Evolutionary conservation across 2,797 vertebrate species (phyloP).

Genomic region (Notoglanidium macrostoma): DNA sequence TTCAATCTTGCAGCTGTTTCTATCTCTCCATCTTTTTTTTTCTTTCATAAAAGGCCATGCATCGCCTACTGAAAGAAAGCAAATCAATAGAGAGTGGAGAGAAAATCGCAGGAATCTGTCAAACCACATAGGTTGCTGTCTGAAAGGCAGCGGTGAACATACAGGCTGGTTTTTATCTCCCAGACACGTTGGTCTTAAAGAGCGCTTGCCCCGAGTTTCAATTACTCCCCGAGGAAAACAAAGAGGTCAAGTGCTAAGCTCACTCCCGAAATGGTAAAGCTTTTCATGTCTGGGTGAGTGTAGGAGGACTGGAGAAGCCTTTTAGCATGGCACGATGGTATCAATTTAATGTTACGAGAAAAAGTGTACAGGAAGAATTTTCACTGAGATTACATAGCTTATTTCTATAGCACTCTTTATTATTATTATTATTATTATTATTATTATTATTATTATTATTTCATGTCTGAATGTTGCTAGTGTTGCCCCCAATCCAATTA

Average conservation of each 20-base stretch:
- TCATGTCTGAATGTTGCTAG: neutral
- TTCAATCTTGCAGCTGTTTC: slow-evolving; percentile 19
- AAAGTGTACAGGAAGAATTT: neutral
- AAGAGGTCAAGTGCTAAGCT: slow-evolving; percentile 39
- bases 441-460: neutral
- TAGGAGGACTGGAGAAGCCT: slow-evolving; percentile 20
- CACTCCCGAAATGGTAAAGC: slow-evolving; percentile 23
- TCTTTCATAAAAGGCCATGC: slow-evolving; percentile 60
- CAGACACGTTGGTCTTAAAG: slow-evolving; percentile 30
- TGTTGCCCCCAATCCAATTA: neutral
- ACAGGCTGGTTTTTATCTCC: slow-evolving; percentile 46
- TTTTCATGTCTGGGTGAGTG: slow-evolving; percentile 10
- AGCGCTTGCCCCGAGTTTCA: slow-evolving; percentile 31
- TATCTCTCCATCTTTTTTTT: slow-evolving; percentile 56
- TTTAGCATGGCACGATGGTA: neutral
- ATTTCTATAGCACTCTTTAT: neutral
- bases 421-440: neutral
- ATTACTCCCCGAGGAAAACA: slow-evolving; percentile 43
- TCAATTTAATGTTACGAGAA: neutral
- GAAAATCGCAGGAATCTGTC: slow-evolving; percentile 63
- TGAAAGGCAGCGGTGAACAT: slow-evolving; percentile 50
- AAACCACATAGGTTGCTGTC: slow-evolving; percentile 51
- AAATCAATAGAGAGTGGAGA: slow-evolving; percentile 63
- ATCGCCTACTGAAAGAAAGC: slow-evolving; percentile 63
- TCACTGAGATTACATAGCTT: no score